A percentile compares a stretch with the other conserved stretches of the same genome.
phyloP scores from a whole-genome alignment of 2,113 vertebrate genomes.

The Aldabrachelys gigantea region DNA sequence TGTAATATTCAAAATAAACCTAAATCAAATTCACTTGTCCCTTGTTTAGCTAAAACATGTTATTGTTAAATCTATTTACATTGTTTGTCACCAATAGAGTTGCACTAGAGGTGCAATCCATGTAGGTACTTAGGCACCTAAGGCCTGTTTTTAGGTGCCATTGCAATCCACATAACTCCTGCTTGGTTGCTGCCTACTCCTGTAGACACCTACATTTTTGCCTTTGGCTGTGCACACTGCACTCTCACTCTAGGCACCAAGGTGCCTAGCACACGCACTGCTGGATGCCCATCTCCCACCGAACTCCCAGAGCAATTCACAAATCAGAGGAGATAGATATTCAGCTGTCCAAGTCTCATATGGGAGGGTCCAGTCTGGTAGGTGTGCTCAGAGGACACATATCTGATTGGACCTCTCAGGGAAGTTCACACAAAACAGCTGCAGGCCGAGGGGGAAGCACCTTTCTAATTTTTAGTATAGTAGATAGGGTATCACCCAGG shows the following conservation, averaged over 20 bases:
- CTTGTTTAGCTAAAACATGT: background rate
- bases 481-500: background rate
- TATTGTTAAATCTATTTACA: background rate
- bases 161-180: background rate
- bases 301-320: background rate
- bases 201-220: background rate
- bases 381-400: background rate
- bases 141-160: background rate
- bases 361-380: background rate
- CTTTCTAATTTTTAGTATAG: background rate
- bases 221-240: background rate
- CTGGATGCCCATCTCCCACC: background rate
- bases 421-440: background rate
- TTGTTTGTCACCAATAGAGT: background rate
- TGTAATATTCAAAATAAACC: background rate
- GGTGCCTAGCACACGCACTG: background rate
- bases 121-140: background rate
- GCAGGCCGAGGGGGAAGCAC: too few relatives aligned
- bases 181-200: background rate
- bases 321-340: background rate
- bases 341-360: background rate
- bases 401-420: background rate
- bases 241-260: background rate
- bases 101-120: background rate
- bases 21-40: background rate